Evolutionary conservation across 23 tunicate genomes (phyloP), one percentile per base, ranked within the genome.

Genomic region (Trididemnum nubilum): DNA sequence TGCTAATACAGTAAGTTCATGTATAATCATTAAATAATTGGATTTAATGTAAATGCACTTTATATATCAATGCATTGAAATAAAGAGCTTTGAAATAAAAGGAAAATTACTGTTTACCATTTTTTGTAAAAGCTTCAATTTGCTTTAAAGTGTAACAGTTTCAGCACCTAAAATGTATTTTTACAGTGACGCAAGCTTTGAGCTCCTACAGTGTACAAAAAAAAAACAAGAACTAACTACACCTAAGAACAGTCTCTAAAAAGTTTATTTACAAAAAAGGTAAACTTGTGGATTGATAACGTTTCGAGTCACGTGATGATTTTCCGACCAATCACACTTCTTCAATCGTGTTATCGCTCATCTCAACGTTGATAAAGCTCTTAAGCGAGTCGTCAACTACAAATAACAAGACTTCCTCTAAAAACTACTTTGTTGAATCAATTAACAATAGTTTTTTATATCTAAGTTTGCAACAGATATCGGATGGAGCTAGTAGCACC

Each of bases 311-410:
- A 70, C 44, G 39, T 70, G 44, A 34, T 19, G 38, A 7, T 12
- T 29, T 70, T 70, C n/a, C n/a, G 32, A n/a, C 76, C 58, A 73
- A 73, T 73, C 61, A 73, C 22, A 71, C 40, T 40, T 87, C 85
- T 74, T 87, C 91, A 34, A 87, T 81, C 49, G 80, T 81, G 39
- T 87, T 87, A 44, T 87, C 74, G 30, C 50, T 81, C 64, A 81
- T 71, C 26, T 87, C 91, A 12, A 87, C 76, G 50, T 83, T 74
- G 1, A 73, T 35, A 33, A 87, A 75, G 18, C 74, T 64, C 77
- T 73, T 73, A 64, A 87, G 37, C 33, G 85, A 60, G 35, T 87
- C 91, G 24, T 73, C 81, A 58, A 79, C 91, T 86, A 71, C 12
- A 80, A 80, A 79, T 2, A 12, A 7, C 2, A 73, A 70, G 25